phyloP scores from a whole-genome alignment of 2,113 vertebrate genomes.

The Fulmarus glacialis region DNA sequence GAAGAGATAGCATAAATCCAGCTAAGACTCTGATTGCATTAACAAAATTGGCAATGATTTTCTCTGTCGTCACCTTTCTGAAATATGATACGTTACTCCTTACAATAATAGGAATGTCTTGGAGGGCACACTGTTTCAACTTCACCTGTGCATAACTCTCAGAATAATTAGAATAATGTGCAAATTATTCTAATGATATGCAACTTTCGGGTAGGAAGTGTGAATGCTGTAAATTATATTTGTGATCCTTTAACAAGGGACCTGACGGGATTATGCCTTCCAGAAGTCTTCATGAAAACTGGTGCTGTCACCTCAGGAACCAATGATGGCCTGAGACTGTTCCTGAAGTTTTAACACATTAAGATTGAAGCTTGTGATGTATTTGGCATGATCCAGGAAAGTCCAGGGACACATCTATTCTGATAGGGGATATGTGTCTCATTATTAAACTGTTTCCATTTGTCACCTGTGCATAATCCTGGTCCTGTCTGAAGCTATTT shows the following conservation, averaged over 20 bases:
- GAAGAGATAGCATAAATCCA: background rate
- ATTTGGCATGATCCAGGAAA: background rate
- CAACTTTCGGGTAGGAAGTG: background rate
- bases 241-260: background rate
- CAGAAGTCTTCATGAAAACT: background rate
- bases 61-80: background rate
- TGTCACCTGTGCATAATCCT: background rate
- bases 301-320: background rate
- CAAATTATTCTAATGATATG: background rate
- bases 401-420: background rate
- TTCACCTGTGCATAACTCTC: background rate
- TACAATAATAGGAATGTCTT: background rate
- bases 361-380: background rate
- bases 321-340: background rate
- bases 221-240: background rate
- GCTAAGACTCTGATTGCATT: background rate
- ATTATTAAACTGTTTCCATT: background rate
- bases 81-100: background rate
- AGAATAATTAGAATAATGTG: background rate
- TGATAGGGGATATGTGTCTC: background rate
- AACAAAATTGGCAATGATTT: background rate
- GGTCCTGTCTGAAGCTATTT: background rate
- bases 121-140: background rate
- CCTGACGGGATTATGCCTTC: background rate
- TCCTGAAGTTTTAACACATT: background rate